phyloP scores from a whole-genome alignment of 2,797 vertebrate species.

The Pristis pectinata region DNA sequence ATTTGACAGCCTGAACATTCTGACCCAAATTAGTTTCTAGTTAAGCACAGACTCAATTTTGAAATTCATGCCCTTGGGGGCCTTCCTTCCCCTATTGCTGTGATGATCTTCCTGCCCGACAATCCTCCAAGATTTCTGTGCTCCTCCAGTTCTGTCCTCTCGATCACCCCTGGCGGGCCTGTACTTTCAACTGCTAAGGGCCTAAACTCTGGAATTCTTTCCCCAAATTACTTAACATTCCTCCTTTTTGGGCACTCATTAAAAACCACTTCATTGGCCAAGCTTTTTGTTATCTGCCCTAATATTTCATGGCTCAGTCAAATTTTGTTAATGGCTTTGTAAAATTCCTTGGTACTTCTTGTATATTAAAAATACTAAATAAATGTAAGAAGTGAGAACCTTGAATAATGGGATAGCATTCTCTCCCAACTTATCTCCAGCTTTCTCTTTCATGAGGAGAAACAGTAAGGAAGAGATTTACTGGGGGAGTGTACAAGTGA shows the following conservation, averaged over 20 bases:
- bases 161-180: not conserved
- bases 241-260: not conserved
- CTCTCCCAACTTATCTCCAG: not conserved
- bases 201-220: not conserved
- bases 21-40: no score
- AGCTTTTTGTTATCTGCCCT: not conserved
- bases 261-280: not conserved
- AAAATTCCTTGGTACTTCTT: not conserved
- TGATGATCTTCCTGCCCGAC: not conserved
- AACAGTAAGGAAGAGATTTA: not conserved
- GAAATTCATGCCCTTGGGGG: no score
- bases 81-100: not conserved
- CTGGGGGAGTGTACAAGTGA: not conserved
- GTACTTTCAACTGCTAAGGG: not conserved
- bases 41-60: no score
- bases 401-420: not conserved
- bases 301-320: not conserved
- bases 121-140: not conserved
- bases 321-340: not conserved
- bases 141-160: not conserved
- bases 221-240: not conserved
- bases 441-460: not conserved
- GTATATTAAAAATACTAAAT: not conserved
- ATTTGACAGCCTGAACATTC: no score
- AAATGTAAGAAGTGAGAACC: not conserved